Base-by-base conservation (phyloP, 1,140 invertebrate species). In the Pseudomyrmex flavicornis region DNA sequence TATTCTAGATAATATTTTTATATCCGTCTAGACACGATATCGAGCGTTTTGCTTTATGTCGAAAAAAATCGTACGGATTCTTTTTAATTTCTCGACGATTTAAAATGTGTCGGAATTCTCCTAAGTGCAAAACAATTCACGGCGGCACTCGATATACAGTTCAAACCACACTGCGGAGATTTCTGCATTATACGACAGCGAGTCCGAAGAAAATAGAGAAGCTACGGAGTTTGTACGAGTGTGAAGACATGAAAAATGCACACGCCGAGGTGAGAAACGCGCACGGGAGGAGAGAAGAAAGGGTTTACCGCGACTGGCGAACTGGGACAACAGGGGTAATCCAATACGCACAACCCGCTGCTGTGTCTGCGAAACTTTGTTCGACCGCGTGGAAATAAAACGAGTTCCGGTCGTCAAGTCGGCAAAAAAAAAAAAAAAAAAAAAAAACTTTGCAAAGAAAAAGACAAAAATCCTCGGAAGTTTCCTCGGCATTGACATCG, bases 231-330 rank as follows among this genome's bases (percentile, higher is more conserved):
- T 26, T 26, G 26, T 26, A 20, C 62, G 75, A 44, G 15, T 2
- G 54, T 13, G 50, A 12, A 58, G 61, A 17, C 20, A 46, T 88
- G 86, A 88, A 85, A 88, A 88, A 88, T 88, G 82, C 73, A 70
- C 50, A 13, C 15, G 10, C 13, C 69, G 52, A 63, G 63, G 61
- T 58, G 74, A 73, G 59, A 70, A 84, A 79, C 69, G 69, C 66
- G 35, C 46, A 52, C 44, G 44, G 62, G n/a, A 17, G 20, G 20
- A 48, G 59, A 22, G 4, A 3, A 22, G 9, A 17, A 17, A 22
- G 48, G 48, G 17, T 61, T 56, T 52, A 58, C 44, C 54, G 22
- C 13, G 20, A n/a, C 8, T 54, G 22, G 63, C n/a, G 48, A 83
- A 86, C 79, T 83, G 44, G 65, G 61, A 73, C 84, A 46, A 26